Base-by-base conservation (phyloP, 2,113 vertebrate genomes). In the Scartelaos histophorus region DNA sequence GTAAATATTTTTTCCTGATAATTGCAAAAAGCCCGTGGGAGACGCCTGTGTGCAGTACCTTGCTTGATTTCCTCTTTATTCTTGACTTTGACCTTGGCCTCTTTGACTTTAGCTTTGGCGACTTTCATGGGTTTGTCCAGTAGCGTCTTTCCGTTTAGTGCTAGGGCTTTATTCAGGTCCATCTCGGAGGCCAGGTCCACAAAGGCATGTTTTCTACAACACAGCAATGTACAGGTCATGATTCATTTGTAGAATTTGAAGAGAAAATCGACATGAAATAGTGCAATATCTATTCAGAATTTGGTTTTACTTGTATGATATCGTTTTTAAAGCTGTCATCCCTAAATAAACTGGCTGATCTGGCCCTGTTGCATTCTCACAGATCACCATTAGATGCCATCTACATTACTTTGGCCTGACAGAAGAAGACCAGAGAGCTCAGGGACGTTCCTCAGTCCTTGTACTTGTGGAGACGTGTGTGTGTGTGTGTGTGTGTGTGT, bases 111-210 rank as follows among this genome's bases (percentile, higher is more conserved):
- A 4, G 96, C 94, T 84, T 92, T 94, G 78, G 95, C 93, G 57
- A 99, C 81, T 91, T 94, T 97, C 76, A 98, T 0, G 67, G 95
- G 94, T 60, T 79, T 86, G 45, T 95, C 95, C 69, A 97, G 93
- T 9, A 97, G 61, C 71, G 93, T 93, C 81, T 95, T 94, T 17
- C 96, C 97, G 45, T 94, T 94, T 29, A 98, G 87, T 3, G 91
- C 90, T 75, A 98, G 90, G n/a, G 95, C 96, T 90, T 97, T 95
- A 38, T 93, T 94, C 84, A 96, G 34, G 58, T 99, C 96, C 76
- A 96, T 95, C 61, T 88, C 56, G 13, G 89, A 86, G 64, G 82
- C 74, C 74, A 92, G 22, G 69, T 90, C 81, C 21, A 91, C 24
- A 79, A 71, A 65, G 0, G 88, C 90, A n/a, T 85, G 71, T 74